Evolutionary conservation across 2,113 vertebrate species (phyloP), one percentile per base, ranked within the genome.

Genomic region (Nesoenas mayeri): DNA sequence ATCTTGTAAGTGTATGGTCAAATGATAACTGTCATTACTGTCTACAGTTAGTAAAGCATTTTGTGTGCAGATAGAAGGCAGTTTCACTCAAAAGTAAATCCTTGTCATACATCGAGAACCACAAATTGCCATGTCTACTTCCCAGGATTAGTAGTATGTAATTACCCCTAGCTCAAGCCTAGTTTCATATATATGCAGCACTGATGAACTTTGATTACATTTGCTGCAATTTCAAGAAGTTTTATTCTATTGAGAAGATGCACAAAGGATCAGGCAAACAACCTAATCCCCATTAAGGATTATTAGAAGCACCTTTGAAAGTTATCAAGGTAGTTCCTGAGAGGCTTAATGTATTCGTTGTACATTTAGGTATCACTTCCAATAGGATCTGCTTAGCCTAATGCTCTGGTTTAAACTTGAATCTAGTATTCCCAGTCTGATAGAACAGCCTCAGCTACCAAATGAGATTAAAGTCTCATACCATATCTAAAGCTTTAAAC

Each of bases 121-220:
- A 86, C 95, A 94, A 95, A 97, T 84, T 96, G 44, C 61, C 62
- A 77, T n/a, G 48, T 94, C 75, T 93, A 11, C 40, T 92, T 96
- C 79, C 88, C 83, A 92, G 57, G 79, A 96, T 96, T 96, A 96
- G 95, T 22, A 97, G 57, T 18, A 65, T 96, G 65, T 74, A 94
- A 96, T 97, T 96, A 96, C 83, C 91, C 72, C 83, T 53, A 75
- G 85, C 57, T 86, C 72, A 86, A 91, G 53, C 72, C 67, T 85
- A 66, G 74, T 77, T 89, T 89, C 73, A 75, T 50, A 62, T 32
- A 53, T 74, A 91, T 32, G 40, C 73, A 90, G 61, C 40, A 90
- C 38, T 65, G 85, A 91, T 86, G 67, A 96, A 88, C 95, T 94
- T 51, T 80, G 64, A 87, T 80, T 95, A 82, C 67, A 26, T 81